Conservation (phyloP, 2,113 vertebrate genomes). For the Gadus chalcogrammus region DNA sequence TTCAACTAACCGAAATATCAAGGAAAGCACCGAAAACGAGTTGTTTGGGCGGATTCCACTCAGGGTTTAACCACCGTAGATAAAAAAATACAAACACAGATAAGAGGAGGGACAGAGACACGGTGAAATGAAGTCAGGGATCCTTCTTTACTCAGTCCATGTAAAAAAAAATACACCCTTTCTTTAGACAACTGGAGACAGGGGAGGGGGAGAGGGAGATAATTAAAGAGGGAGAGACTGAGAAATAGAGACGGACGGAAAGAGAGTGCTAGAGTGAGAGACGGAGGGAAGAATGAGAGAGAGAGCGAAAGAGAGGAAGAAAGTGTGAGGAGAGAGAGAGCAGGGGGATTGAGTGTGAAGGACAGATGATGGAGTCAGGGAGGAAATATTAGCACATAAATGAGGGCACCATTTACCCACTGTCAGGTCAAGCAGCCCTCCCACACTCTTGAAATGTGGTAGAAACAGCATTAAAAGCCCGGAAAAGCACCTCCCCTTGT, state of each 20-base stretch:
- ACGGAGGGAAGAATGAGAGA: no score
- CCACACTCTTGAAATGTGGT: constrained; percentile 42
- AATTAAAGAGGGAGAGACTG: neutral
- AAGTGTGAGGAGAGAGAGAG: neutral
- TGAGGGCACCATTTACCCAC: constrained; percentile 37
- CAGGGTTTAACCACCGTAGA: no score
- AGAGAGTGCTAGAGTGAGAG: constrained; percentile 19
- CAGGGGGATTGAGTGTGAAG: neutral
- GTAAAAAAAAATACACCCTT: no score
- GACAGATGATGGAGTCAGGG: constrained; percentile 13
- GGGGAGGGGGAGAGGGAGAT: no score
- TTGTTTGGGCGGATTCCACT: no score
- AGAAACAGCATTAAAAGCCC: constrained; percentile 36
- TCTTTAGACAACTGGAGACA: no score
- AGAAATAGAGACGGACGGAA: constrained; percentile 9
- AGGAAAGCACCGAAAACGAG: no score
- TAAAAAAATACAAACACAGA: no score
- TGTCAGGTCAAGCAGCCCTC: constrained; percentile 59
- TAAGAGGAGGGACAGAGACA: no score
- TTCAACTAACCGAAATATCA: no score
- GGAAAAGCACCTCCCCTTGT: constrained; percentile 31
- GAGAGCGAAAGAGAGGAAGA: neutral
- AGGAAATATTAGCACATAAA: constrained; percentile 45
- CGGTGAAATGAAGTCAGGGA: no score
- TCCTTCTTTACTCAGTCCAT: no score